phyloP scores from a whole-genome alignment of 2,797 vertebrate genomes.

The Sandelia bainsii region DNA sequence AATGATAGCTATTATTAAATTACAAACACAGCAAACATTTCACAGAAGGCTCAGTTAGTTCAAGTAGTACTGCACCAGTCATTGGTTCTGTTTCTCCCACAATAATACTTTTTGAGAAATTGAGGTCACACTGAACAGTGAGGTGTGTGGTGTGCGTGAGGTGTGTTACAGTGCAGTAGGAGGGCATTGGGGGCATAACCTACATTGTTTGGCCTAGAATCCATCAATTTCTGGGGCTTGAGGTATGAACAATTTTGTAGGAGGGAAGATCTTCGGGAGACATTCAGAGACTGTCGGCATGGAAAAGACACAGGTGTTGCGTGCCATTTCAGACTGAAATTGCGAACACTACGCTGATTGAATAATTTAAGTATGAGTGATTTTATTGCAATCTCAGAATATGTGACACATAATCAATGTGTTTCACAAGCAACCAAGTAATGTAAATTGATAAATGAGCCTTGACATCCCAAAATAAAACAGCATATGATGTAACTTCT shows the following conservation, averaged over 20 bases:
- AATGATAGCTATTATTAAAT: too few species aligned
- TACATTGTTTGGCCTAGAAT: conserved; percentile 12
- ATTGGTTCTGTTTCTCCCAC: neutral
- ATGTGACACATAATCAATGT: neutral
- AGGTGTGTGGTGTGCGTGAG: conserved; percentile 8
- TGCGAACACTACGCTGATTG: neutral
- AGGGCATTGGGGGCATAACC: conserved; percentile 18
- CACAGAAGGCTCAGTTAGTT: conserved; percentile 18
- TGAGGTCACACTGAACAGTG: conserved; percentile 34
- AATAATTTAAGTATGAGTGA: accelerated
- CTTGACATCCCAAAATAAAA: neutral
- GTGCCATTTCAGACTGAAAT: neutral
- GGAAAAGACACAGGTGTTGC: neutral
- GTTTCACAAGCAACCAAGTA: neutral
- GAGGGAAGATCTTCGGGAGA: neutral
- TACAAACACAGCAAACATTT: neutral
- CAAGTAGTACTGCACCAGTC: neutral
- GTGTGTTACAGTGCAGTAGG: neutral
- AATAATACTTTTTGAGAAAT: conserved; percentile 14
- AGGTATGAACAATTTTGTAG: neutral
- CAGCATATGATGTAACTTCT: neutral
- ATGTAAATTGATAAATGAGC: neutral
- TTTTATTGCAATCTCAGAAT: neutral
- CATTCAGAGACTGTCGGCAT: neutral
- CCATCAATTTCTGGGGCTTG: neutral